phyloP scores from a whole-genome alignment of 2,888 invertebrate species.

The Cosmorhoe ocellata region DNA sequence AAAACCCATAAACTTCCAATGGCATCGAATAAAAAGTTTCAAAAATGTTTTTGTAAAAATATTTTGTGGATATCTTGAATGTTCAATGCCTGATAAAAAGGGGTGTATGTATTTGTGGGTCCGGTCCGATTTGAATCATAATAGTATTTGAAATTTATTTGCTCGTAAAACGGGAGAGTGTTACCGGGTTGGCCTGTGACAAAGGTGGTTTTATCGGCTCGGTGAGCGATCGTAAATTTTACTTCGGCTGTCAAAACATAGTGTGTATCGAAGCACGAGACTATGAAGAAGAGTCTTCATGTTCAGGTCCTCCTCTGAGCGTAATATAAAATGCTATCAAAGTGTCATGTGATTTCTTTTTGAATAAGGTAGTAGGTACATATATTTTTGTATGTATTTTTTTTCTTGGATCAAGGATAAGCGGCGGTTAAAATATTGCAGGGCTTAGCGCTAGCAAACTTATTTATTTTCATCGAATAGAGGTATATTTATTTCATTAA shows the following conservation, averaged over 20 bases:
- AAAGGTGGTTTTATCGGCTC: conserved; percentile 75
- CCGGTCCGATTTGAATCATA: conserved; percentile 78
- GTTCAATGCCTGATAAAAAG: conserved; percentile 59
- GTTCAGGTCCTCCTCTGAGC: conserved; percentile 31
- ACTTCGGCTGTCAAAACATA: conserved; percentile 75
- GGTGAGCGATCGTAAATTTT: conserved; percentile 75
- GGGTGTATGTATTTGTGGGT: conserved; percentile 73
- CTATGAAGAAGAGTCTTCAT: conserved; percentile 35
- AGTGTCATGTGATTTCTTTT: conserved; percentile 16
- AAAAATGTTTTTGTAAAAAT: conserved; percentile 62
- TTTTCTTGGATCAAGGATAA: conserved; percentile 5
- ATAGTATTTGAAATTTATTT: conserved; percentile 81
- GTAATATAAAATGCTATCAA: conserved; percentile 26
- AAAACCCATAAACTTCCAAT: conserved; percentile 46
- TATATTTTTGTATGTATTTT: conserved; percentile 1
- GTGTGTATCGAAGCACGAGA: conserved; percentile 44
- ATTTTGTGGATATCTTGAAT: conserved; percentile 67
- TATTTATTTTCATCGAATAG: neutral
- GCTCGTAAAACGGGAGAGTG: conserved; percentile 76
- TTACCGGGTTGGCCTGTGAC: conserved; percentile 71
- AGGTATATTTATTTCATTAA: neutral
- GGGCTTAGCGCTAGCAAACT: neutral
- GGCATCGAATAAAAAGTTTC: conserved; percentile 36
- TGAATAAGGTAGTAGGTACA: neutral
- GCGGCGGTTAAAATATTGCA: neutral